Conservation (phyloP, 2,797 vertebrate genomes). For the Anniella stebbinsi region DNA sequence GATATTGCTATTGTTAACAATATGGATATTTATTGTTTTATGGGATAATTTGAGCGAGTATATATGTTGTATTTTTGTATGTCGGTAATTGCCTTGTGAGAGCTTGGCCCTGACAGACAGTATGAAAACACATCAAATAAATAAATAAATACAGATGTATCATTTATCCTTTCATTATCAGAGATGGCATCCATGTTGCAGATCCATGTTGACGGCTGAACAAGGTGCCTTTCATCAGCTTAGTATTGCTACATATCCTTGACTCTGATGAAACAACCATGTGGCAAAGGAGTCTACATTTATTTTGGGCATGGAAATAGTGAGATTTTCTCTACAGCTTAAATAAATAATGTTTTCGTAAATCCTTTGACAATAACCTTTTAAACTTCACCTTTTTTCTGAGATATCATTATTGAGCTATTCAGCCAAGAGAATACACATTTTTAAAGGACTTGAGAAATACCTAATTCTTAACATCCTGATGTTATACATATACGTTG, state of each 20-base stretch:
- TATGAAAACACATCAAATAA: not conserved
- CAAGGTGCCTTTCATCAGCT: not conserved
- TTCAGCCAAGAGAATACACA: not conserved
- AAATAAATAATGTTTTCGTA: not conserved
- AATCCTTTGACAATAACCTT: not conserved
- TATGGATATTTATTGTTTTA: not conserved
- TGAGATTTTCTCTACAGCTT: not conserved
- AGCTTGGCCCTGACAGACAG: not conserved
- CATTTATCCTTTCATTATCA: not conserved
- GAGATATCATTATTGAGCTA: not conserved
- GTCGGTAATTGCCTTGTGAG: not conserved
- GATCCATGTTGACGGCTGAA: not conserved
- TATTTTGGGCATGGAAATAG: not conserved
- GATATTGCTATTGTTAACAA: not conserved
- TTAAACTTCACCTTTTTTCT: not conserved
- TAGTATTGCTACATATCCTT: not conserved
- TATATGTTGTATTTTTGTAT: not conserved
- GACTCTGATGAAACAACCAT: not conserved
- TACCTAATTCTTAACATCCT: not conserved
- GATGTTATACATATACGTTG: not conserved
- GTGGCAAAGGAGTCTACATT: not conserved
- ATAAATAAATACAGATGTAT: not conserved
- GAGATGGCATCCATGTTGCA: not conserved
- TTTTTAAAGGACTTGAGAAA: not conserved
- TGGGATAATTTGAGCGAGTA: not conserved